Base-by-base conservation (phyloP, 2,113 vertebrate species). In the Jacana jacana region DNA sequence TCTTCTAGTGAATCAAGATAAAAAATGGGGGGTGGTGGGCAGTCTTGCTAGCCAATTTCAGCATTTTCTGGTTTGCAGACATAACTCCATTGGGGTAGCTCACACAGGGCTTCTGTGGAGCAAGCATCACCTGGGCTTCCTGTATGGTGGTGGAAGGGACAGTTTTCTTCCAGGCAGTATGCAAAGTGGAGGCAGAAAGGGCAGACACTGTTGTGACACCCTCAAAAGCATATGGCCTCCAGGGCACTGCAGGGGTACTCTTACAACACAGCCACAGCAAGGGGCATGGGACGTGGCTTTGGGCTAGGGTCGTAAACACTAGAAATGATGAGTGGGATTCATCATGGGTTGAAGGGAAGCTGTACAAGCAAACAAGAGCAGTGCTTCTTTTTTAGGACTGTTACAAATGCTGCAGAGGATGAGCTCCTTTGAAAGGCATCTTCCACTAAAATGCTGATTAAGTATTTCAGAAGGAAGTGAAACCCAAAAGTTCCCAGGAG, bases 371-470 rank as follows among this genome's bases (percentile, higher is more conserved):
- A 76, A 76, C 11, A 9, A 75, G 23, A 70, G 23, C 15, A 9
- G 8, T 69, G 28, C 64, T 12, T 60, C 49, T 84, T 55, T 55
- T 85, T 65, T 55, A 55, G 46, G 44, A 12, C 33, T 77, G 27
- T 40, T 71, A 39, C 10, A 88, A 71, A 19, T 42, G 68, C 23
- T 86, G 44, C 28, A 31, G 54, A 44, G 63, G 5, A 17, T 46
- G 30, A 81, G 17, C 6, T 72, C 11, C 68, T 91, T 55, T 39
- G 77, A 72, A 86, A 83, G n/a, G 6, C 5, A 4, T 31, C 77
- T 69, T 76, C 35, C 44, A 60, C 58, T 77, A 39, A 81, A 94
- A 86, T 55, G 44, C 17, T 96, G 71, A 72, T 68, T 12, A 88
- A 57, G 33, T 37, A 64, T 60, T 76, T 76, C 37, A 73, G 68